Evolutionary conservation across 2,113 vertebrate species (phyloP).

Genomic region (Excalfactoria chinensis): DNA sequence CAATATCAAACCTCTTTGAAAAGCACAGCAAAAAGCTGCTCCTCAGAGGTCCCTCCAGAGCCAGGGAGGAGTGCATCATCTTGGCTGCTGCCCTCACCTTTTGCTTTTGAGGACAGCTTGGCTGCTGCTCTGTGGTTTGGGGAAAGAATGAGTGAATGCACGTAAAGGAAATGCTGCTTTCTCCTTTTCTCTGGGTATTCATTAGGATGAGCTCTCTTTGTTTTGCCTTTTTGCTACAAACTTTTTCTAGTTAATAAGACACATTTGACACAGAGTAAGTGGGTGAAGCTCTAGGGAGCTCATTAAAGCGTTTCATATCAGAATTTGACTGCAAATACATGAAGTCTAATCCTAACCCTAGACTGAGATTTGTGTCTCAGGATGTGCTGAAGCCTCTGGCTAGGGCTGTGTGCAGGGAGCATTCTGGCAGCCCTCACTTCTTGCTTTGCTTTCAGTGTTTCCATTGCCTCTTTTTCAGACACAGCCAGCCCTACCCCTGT

Average conservation of each 20-base stretch:
- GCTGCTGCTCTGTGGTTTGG: neutral
- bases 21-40: neutral
- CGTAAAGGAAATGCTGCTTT: neutral
- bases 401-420: neutral
- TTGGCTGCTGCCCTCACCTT: neutral
- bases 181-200: neutral
- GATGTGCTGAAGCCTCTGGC: neutral
- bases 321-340: constrained; percentile 12
- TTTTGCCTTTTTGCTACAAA: neutral
- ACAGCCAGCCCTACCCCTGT: too few species aligned
- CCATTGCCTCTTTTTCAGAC: too few species aligned
- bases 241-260: neutral
- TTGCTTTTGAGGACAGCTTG: neutral
- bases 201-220: neutral
- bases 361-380: neutral
- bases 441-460: too few species aligned
- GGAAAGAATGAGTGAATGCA: neutral
- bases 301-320: constrained; percentile 24
- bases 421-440: neutral
- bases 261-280: neutral
- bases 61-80: neutral
- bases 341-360: neutral
- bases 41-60: neutral
- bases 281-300: constrained; percentile 27
- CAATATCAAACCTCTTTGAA: neutral